Evolutionary conservation across 2,113 vertebrate species (phyloP).

Genomic region (Mus musculus): DNA sequence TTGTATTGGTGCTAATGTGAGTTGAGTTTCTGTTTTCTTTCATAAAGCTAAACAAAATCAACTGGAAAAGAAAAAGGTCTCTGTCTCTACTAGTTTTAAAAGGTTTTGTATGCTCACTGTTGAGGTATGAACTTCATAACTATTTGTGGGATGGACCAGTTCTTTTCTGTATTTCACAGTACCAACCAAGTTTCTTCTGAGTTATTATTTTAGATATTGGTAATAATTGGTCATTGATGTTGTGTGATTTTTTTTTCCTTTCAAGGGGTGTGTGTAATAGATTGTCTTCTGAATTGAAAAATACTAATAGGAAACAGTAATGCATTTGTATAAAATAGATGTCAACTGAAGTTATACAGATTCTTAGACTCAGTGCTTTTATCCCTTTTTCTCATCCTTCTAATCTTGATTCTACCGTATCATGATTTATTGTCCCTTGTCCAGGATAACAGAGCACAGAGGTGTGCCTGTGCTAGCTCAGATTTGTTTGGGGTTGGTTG

Average conservation of each 20-base stretch:
- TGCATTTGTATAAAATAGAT: background rate
- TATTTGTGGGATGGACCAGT: background rate
- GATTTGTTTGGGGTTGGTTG: background rate
- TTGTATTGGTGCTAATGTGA: background rate
- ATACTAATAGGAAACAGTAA: background rate
- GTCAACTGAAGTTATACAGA: background rate
- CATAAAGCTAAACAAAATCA: slow-evolving; percentile 6
- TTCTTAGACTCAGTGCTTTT: background rate
- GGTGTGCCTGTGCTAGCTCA: background rate
- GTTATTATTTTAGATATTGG: background rate
- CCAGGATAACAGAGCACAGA: background rate
- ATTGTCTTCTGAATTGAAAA: background rate
- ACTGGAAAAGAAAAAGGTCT: background rate
- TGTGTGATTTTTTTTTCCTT: background rate
- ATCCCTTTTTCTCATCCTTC: background rate
- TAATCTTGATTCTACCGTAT: background rate
- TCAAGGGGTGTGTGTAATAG: background rate
- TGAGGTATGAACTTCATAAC: background rate
- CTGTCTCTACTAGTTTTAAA: background rate
- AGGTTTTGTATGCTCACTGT: background rate
- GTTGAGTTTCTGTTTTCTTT: slow-evolving; percentile 19
- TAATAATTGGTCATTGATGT: background rate
- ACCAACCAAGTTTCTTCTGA: background rate
- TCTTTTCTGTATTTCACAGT: background rate
- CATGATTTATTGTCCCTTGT: background rate